Base-by-base conservation (phyloP, 2,888 invertebrate genomes). In the Griposia aprilina region DNA sequence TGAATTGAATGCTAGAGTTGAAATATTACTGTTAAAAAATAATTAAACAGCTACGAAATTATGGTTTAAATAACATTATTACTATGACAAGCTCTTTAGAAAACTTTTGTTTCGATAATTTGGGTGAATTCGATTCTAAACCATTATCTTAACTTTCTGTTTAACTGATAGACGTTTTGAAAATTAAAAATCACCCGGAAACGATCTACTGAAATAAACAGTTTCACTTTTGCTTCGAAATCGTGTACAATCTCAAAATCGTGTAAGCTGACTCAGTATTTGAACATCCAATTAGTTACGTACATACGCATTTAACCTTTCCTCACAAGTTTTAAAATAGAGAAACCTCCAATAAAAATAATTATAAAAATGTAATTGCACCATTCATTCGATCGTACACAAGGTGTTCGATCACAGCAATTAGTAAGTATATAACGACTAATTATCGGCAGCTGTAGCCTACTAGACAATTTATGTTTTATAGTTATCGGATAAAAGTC, bases 341-440 rank as follows among this genome's bases (percentile, higher is more conserved):
- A 36, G n/a, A 67, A 60, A 74, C 48, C 36, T n/a, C 15, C 50
- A 45, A 41, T 59, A 75, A 57, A 63, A 65, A 41, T 60, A 60
- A 67, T 45, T 72, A 68, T 63, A 68, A 62, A 77, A 57, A 36
- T 70, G 7, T 74, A 65, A 83, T 84, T 63, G 41, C 63, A 59
- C 41, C 36, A 68, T 71, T 60, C 36, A 81, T 70, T 76, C 36
- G 15, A 26, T 8, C 45, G 20, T 26, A 30, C 59, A 41, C 80
- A 73, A 83, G 84, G 84, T 84, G 80, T 76, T 62, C 62, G 72
- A 70, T 81, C 66, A 26, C 20, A n/a, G 74, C 63, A 84, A 83
- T 81, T 84, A 84, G 78, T 70, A 67, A 73, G 60, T 59, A 75
- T 78, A 84, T 82, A 55, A 59, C 48, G 10, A 52, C 30, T 78